Evolutionary conservation across 2,888 invertebrate genomes (phyloP).

Genomic region (Schrankia costaestrigalis): DNA sequence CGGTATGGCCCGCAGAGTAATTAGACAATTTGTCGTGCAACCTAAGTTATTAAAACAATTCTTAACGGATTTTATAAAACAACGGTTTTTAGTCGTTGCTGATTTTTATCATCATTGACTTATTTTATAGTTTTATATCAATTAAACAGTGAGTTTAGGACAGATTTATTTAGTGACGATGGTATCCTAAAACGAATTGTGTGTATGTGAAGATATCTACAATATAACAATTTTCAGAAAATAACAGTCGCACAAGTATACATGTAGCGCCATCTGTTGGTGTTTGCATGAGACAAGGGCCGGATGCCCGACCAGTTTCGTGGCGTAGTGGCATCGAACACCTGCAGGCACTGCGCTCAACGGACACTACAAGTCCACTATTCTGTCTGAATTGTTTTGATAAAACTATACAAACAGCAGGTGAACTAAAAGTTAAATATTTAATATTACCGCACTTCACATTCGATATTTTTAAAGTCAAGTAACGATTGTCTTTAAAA

Average conservation of each 20-base stretch:
- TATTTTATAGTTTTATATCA: no score
- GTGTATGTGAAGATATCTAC: not conserved
- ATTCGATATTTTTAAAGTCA: not conserved
- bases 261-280: constrained; percentile 69
- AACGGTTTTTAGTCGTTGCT: no score
- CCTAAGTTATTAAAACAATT: not conserved
- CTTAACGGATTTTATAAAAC: no score
- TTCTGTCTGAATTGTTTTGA: constrained; percentile 32
- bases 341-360: constrained; percentile 58
- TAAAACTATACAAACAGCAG: constrained; percentile 18
- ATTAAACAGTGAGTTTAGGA: not conserved
- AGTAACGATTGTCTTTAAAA: no score
- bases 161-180: constrained; percentile 46
- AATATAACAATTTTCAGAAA: constrained; percentile 10
- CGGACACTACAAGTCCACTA: constrained; percentile 42
- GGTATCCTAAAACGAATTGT: constrained; percentile 45
- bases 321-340: constrained; percentile 68
- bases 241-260: constrained; percentile 26
- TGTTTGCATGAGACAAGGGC: constrained; percentile 45
- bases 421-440: constrained; percentile 13
- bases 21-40: constrained; percentile 59
- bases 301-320: constrained; percentile 78
- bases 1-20: constrained; percentile 50
- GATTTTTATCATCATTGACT: no score
- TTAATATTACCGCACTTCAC: not conserved